Evolutionary conservation across 2,113 vertebrate genomes (phyloP).

Genomic region (Pseudorhombus dupliciocellatus): DNA sequence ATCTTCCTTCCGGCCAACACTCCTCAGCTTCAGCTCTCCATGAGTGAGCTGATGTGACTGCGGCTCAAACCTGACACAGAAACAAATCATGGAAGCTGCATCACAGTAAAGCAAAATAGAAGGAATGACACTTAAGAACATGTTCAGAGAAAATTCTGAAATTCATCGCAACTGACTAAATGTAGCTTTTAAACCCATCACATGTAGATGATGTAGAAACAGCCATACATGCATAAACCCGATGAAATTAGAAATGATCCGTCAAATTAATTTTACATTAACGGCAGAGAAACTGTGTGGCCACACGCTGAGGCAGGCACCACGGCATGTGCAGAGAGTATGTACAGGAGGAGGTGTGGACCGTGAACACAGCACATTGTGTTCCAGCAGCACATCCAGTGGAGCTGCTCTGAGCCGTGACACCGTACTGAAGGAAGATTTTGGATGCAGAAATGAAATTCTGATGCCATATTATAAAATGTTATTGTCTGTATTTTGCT

Average conservation of each 20-base stretch:
- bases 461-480: neutral
- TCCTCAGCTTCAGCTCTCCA: slow-evolving; percentile 40
- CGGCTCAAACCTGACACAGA: slow-evolving; percentile 17
- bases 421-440: neutral
- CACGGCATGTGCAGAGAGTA: neutral
- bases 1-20: slow-evolving; percentile 49
- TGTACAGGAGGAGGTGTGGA: slow-evolving; percentile 2
- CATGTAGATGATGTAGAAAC: too few relatives aligned
- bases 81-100: neutral
- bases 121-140: too few relatives aligned
- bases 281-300: neutral
- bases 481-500: neutral
- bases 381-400: neutral
- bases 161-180: too few relatives aligned
- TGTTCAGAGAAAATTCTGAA: too few relatives aligned
- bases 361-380: slow-evolving; percentile 21
- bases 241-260: too few relatives aligned
- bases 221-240: too few relatives aligned
- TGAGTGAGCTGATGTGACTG: slow-evolving; percentile 24
- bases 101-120: neutral
- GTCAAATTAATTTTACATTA: too few relatives aligned
- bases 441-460: neutral
- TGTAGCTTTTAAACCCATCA: too few relatives aligned
- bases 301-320: neutral
- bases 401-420: slow-evolving; percentile 8